Evolutionary conservation across 2,888 invertebrate genomes (phyloP), one percentile per base, ranked within the genome.

Genomic region (Tenthredo distinguenda): DNA sequence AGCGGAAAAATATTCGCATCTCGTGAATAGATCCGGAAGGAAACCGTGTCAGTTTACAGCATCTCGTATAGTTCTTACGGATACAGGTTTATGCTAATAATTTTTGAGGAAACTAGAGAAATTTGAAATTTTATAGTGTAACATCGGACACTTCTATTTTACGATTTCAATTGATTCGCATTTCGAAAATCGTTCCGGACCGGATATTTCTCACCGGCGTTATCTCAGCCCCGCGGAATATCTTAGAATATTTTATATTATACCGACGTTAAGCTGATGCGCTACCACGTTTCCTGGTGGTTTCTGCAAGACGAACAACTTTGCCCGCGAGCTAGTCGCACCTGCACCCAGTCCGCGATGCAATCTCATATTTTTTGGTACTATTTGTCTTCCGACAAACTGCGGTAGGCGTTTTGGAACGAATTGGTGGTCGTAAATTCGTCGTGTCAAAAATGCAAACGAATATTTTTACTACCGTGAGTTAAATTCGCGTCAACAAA

Each of bases 171-270:
- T 88, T 87, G 88, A 88, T 89, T 89, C 88, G 86, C 87, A 89
- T 88, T 87, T 88, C 74, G 86, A 87, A 87, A 87, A 86, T 79
- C 85, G 85, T 88, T 83, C 47, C n/a, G 50, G 71, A 83, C 21
- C 83, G 68, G 50, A 88, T 89, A 88, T 87, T 86, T 74, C 85
- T 47, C 65, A 62, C 55, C 82, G 34, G 85, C 72, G 47, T 65
- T 77, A 26, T 65, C 12, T 34, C 43, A 74, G 31, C 85, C 85
- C 68, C 50, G 68, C 82, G 74, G 88, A 89, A 91, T 90, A 90
- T 90, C 88, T 91, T 88, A 87, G 89, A 90, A 91, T 91, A 90
- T 90, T 90, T 91, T 88, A 89, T 87, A 34, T 65, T 7, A 68
- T 40, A 50, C 43, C 58, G 62, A 65, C 43, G 84, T 83, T 86